A percentile compares a stretch with the other conserved stretches of the same genome.
Conservation (phyloP, 1,140 invertebrate genomes). For the Leptinotarsa lineolata region DNA sequence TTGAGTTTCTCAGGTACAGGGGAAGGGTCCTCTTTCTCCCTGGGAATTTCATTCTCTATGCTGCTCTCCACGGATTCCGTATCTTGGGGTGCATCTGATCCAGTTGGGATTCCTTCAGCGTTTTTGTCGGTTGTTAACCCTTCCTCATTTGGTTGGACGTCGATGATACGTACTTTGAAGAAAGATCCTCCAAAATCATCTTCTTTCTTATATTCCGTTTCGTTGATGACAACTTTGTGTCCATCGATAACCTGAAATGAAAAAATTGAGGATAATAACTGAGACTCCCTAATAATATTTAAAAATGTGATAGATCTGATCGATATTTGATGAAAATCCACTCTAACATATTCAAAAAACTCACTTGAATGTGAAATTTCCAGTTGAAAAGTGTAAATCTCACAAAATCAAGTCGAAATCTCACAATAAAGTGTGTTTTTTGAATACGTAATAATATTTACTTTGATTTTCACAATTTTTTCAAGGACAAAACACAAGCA, state of each 20-base stretch:
- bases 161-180: constrained; percentile 60
- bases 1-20: constrained; percentile 45
- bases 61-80: constrained; percentile 46
- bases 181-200: constrained; percentile 55
- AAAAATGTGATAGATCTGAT: too few species aligned
- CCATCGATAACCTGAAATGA: constrained; percentile 60
- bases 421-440: too few species aligned
- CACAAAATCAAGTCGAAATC: too few species aligned
- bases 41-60: constrained; percentile 49
- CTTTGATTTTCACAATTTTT: too few species aligned
- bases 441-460: too few species aligned
- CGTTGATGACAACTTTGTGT: constrained; percentile 63
- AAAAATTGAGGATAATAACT: constrained; percentile 12
- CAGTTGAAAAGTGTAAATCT: too few species aligned
- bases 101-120: constrained; percentile 35
- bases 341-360: too few species aligned
- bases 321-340: too few species aligned
- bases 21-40: constrained; percentile 52
- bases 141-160: constrained; percentile 58
- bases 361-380: too few species aligned
- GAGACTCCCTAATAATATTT: too few species aligned
- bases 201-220: constrained; percentile 60
- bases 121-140: constrained; percentile 41
- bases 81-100: constrained; percentile 30
- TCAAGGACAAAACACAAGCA: too few species aligned